Base-by-base conservation (phyloP, 2,797 vertebrate species). In the Pagetopsis macropterus region DNA sequence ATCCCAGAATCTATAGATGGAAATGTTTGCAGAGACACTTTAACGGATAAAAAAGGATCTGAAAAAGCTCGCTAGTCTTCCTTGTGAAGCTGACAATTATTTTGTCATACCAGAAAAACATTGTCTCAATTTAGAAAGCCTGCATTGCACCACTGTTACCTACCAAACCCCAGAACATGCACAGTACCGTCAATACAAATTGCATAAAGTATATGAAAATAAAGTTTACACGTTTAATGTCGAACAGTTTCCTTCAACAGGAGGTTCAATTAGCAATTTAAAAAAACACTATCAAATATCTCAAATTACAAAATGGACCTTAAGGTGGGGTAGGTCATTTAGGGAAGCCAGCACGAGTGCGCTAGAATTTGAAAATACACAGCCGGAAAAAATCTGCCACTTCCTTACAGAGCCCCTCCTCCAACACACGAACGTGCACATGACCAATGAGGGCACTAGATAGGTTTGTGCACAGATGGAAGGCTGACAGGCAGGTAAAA, bases 201-300 rank as follows among this genome's bases (percentile, higher is more conserved):
- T 37, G 13, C 10, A 40, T 5, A n/a, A 37, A 43, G 46, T 40
- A 75, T 63, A 56, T 17, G 2, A 31, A 52, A 37, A 7, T 59
- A 37, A 3, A 23, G 51, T 72, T 83, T 57, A 70, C 75, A 82
- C 71, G 40, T n/a, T 94, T 91, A 93, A 93, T 94, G 90, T 93
- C 92, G 58, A 80, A 93, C 91, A 90, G 56, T 73, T 83, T 88
- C 75, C 75, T 83, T 73, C 75, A 88, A 85, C 65, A 84, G 74
- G 76, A 89, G 81, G 70, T 80, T 81, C 23, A 73, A 72, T 64
- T 51, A 17, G 50, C 17, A 66, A 71, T 55, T 31, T 65, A 63
- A 37, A 37, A 37, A 37, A 43, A 67, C 76, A 45, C 2, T 45
- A 63, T 11, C 10, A 48, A 66, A 12, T 79, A 37, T 4, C 37